Evolutionary conservation across 2,888 invertebrate species (phyloP), one percentile per base, ranked within the genome.

Genomic region (Aelia acuminata): DNA sequence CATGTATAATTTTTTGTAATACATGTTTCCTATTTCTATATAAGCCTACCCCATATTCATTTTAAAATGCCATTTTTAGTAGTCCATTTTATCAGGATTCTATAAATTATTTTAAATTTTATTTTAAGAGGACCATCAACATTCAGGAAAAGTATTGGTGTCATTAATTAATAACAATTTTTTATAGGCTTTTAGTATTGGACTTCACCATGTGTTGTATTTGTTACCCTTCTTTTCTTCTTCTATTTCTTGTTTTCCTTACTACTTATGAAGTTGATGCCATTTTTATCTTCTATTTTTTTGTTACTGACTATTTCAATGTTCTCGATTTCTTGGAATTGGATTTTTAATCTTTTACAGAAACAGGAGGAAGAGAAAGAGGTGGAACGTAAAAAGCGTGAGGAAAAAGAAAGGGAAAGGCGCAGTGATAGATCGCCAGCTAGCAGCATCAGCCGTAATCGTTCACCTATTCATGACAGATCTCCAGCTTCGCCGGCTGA

Each of bases 361-460:
- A 95, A 95, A 94, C 95, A 95, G 93, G 96, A 96, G 92, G 95
- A 95, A 92, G 95, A 95, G 91, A 95, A 95, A 91, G 95, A 95
- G 92, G 94, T 94, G 80, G 93, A 93, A 91, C 93, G 94, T n/a
- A 90, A 90, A 88, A 90, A 90, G 70, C 89, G 91, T 22, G 90
- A 92, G 91, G 90, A 91, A 90, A 90, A 90, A 50, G 91, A 90
- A 89, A 90, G 90, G 87, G 90, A 91, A 84, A 90, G 90, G 63
- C 89, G 91, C 84, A 89, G 90, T 53, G 90, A 90, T 35, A 89
- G 90, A 39, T 90, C 90, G 22, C 90, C 91, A 13, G 87, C 57
- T 53, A 89, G 90, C 84, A 89, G 90, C 47, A 88, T 90, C 22
- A 89, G 89, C 75, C 89, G 90, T 13, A 88, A 89, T 50, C 89